Conservation (phyloP, 1,140 invertebrate genomes). For the Diachasmimorpha longicaudata region DNA sequence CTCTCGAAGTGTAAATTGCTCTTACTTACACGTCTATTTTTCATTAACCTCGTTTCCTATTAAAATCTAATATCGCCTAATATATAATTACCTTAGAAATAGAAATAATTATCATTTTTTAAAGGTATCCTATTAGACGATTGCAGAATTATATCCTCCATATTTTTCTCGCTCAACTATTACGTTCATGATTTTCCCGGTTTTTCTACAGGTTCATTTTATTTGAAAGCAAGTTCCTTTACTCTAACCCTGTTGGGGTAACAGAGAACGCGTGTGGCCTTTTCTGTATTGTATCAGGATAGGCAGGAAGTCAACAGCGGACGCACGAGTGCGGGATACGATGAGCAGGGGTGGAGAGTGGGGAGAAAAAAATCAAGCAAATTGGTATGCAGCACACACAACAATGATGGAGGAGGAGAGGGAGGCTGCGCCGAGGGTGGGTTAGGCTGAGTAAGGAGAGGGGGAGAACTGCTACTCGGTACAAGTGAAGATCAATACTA, state of each 20-base stretch:
- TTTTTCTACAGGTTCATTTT: too few relatives aligned
- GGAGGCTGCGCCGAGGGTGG: background rate
- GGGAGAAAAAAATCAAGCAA: slow-evolving; percentile 56
- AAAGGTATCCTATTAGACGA: too few relatives aligned
- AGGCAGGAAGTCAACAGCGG: background rate
- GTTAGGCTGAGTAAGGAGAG: background rate
- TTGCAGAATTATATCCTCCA: too few relatives aligned
- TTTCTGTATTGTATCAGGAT: background rate
- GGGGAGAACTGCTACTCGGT: background rate
- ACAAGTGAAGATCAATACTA: slow-evolving; percentile 7
- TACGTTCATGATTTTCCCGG: too few relatives aligned
- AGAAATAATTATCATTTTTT: too few relatives aligned
- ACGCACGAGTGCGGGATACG: background rate
- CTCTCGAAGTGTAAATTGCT: too few relatives aligned
- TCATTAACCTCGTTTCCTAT: too few relatives aligned
- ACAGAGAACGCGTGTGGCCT: background rate
- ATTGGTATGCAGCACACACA: slow-evolving; percentile 63
- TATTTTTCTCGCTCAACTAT: too few relatives aligned
- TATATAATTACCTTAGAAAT: too few relatives aligned
- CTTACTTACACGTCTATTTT: too few relatives aligned
- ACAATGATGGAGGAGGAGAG: slow-evolving; percentile 40
- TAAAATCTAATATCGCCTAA: too few relatives aligned
- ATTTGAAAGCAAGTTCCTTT: too few relatives aligned
- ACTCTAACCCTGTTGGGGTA: background rate
- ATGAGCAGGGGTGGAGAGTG: background rate